Evolutionary conservation across 2,113 vertebrate species (phyloP).

Genomic region (Chaetodon trifascialis): DNA sequence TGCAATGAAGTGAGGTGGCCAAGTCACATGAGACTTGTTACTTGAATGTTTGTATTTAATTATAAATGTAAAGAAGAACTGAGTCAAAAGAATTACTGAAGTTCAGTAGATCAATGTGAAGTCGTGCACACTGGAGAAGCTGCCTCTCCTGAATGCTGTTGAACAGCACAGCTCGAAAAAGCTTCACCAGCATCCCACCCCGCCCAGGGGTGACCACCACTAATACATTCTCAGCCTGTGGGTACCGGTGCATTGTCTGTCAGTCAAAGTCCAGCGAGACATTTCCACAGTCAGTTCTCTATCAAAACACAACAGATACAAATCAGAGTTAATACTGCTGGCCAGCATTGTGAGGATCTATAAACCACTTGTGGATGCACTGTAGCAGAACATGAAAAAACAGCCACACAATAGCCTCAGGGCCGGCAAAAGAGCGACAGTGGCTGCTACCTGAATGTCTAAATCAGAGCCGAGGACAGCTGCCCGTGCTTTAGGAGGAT

Average conservation of each 20-base stretch:
- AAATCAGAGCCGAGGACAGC: conserved; percentile 59
- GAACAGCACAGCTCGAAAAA: neutral
- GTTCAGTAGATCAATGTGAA: neutral
- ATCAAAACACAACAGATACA: conserved; percentile 6
- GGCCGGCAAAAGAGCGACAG: conserved; percentile 18
- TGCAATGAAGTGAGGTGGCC: neutral
- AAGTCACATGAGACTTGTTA: conserved; percentile 1
- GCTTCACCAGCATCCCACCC: neutral
- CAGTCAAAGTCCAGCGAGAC: conserved; percentile 5
- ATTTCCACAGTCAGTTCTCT: neutral
- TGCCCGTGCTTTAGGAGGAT: conserved; percentile 1
- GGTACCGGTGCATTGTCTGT: neutral
- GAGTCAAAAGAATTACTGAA: neutral
- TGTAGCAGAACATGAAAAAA: conserved; percentile 37
- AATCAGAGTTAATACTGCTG: conserved; percentile 14
- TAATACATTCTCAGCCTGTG: neutral
- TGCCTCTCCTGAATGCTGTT: neutral
- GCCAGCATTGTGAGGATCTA: conserved; percentile 15
- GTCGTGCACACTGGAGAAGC: neutral
- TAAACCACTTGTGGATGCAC: conserved; percentile 45
- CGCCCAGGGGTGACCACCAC: neutral
- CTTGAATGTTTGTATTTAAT: neutral
- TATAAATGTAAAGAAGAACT: neutral
- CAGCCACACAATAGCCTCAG: conserved; percentile 30
- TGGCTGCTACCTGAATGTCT: conserved; percentile 49